These are phyloP conservation scores for Perdita meconis DNA, from an alignment of 2,888 invertebrate genomes.

Conservation along the genomic window DNA sequence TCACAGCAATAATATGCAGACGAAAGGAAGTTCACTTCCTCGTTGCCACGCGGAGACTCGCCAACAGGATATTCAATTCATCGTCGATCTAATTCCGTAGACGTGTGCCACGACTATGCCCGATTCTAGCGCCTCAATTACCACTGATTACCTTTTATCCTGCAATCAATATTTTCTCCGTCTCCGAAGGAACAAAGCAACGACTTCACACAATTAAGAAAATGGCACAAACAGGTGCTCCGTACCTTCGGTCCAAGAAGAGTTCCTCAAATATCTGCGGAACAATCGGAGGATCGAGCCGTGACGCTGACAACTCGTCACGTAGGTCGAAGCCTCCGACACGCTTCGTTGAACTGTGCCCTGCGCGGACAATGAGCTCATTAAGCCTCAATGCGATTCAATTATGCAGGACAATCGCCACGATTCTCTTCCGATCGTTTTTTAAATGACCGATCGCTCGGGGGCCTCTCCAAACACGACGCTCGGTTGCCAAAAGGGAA, in stretches of 20 bases:
- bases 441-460: background rate
- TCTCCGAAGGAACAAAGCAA: too few species aligned
- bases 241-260: too few species aligned
- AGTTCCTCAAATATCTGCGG: background rate
- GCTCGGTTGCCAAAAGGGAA: too few species aligned
- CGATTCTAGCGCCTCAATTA: constrained; percentile 1
- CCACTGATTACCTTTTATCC: background rate
- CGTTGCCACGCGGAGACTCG: background rate
- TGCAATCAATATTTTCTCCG: background rate
- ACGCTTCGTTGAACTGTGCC: constrained; percentile 54
- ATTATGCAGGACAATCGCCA: constrained; percentile 62
- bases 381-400: constrained; percentile 66
- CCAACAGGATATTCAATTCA: constrained; percentile 36
- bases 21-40: constrained; percentile 41
- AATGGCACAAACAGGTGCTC: too few species aligned
- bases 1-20: background rate
- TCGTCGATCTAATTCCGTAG: constrained; percentile 4
- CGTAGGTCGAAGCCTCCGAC: constrained; percentile 36
- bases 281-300: constrained; percentile 40
- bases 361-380: constrained; percentile 64
- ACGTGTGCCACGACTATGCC: background rate
- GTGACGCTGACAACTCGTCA: constrained; percentile 39
- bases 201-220: too few species aligned
- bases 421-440: constrained; percentile 31
- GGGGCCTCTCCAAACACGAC: background rate